These are phyloP conservation scores for Hyposoter dolosus DNA, from an alignment of 2,888 invertebrate genomes.

Conservation along the genomic window DNA sequence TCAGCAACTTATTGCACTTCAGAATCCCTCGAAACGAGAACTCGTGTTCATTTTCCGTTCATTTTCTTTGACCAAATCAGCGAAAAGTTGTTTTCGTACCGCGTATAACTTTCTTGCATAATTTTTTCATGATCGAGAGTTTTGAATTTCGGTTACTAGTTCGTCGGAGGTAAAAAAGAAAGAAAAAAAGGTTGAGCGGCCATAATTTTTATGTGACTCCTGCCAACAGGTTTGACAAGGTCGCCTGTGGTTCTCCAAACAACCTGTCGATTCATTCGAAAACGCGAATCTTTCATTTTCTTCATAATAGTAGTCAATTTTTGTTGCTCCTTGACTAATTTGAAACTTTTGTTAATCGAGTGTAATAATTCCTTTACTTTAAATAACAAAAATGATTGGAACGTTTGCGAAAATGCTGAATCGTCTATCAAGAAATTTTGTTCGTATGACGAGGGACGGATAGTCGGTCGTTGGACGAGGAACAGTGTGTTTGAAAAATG, in stretches of 20 bases:
- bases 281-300: neutral
- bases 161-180: slow-evolving; percentile 27
- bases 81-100: neutral
- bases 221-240: slow-evolving; percentile 52
- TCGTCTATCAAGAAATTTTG: neutral
- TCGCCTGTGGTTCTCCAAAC: slow-evolving; percentile 47
- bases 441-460: neutral
- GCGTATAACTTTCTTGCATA: slow-evolving; percentile 31
- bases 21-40: neutral
- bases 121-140: slow-evolving; percentile 70
- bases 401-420: neutral
- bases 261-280: slow-evolving; percentile 9
- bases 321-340: neutral
- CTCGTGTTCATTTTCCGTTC: neutral
- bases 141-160: slow-evolving; percentile 74
- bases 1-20: neutral
- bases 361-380: neutral
- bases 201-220: slow-evolving; percentile 43
- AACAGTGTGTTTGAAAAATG: neutral
- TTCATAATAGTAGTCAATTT: neutral
- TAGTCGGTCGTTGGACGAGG: neutral
- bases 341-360: neutral
- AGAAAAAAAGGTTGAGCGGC: slow-evolving; percentile 12
- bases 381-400: neutral
- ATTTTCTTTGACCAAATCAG: neutral